Evolutionary conservation across 2,797 vertebrate genomes (phyloP).

Genomic region (Sphaeramia orbicularis): DNA sequence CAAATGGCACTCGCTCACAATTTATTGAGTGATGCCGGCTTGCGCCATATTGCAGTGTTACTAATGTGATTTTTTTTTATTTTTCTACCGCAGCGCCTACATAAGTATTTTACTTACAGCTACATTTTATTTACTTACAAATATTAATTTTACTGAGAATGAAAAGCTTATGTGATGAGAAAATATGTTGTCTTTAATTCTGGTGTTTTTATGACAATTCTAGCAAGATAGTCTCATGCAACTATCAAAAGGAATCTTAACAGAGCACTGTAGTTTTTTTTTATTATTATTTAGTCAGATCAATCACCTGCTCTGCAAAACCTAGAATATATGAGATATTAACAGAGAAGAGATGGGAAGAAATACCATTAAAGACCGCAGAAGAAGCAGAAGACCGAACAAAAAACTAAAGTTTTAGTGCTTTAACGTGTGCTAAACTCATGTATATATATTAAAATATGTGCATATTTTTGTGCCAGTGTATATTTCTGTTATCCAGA

Average conservation of each 20-base stretch:
- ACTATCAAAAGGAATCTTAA: too few relatives aligned
- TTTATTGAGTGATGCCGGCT: conserved; percentile 37
- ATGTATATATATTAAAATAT: neutral
- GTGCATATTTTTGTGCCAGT: neutral
- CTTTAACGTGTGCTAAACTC: neutral
- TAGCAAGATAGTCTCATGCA: too few relatives aligned
- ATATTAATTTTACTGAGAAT: too few relatives aligned
- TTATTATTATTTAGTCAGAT: too few relatives aligned
- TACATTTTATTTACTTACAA: too few relatives aligned
- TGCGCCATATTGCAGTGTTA: conserved; percentile 18
- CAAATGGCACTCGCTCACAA: conserved; percentile 18
- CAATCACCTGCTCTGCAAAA: too few relatives aligned
- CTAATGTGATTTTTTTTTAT: conserved; percentile 33
- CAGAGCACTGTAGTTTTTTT: too few relatives aligned
- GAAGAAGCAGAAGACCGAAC: neutral
- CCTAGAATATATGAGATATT: too few relatives aligned
- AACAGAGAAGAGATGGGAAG: neutral
- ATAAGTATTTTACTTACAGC: conserved; percentile 16
- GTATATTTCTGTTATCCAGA: neutral
- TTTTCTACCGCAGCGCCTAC: conserved; percentile 16
- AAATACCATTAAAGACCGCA: neutral
- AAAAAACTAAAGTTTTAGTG: neutral
- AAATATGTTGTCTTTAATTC: too few relatives aligned
- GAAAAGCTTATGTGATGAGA: too few relatives aligned
- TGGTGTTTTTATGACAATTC: too few relatives aligned